Evolutionary conservation across 37 sponge, comb jelly and placozoan species (phyloP), one percentile per base, ranked within the genome.

Genomic region (Geodia barretti): DNA sequence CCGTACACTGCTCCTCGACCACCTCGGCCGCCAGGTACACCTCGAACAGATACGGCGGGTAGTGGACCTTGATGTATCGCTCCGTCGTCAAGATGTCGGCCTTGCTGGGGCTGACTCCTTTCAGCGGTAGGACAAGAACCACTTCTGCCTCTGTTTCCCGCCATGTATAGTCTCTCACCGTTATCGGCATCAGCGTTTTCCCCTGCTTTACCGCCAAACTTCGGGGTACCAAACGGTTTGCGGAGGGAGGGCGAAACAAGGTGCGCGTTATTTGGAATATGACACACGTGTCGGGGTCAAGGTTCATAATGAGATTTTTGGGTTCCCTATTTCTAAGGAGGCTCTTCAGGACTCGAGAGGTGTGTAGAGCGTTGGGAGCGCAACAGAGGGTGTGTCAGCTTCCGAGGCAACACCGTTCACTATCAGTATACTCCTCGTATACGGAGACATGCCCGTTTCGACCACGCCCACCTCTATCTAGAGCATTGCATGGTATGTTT

Each of bases 151-250:
- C 88, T 4, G 91, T 91, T 64, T 98, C 98, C 7, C 61, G 85
- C 98, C 98, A 98, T 32, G 82, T 77, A 80, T 79, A 98, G 70
- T 98, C 98, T 58, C 91, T 92, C 21, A 98, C 92, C 4, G 79
- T 7, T 17, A 98, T 90, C 8, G 98, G 98, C 98, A 98, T 97
- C 31, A 65, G 58, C n/a, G n/a, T n/a, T n/a, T n/a, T n/a, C n/a
- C n/a, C n/a, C n/a, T n/a, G n/a, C 78, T 21, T 30, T 37, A 66
- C 30, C 9, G 30, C 67, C 30, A 66, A 2, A 66, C 30, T 32
- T 33, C 8, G 30, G 30, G 33, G 14, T 25, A 20, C 1, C 3
- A 66, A 66, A 66, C n/a, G n/a, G n/a, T n/a, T n/a, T n/a, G n/a
- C n/a, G n/a, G n/a, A n/a, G n/a, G n/a, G n/a, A n/a, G n/a, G n/a